Evolutionary conservation across 2,888 invertebrate species (phyloP).

Genomic region (Ditula angustiorana): DNA sequence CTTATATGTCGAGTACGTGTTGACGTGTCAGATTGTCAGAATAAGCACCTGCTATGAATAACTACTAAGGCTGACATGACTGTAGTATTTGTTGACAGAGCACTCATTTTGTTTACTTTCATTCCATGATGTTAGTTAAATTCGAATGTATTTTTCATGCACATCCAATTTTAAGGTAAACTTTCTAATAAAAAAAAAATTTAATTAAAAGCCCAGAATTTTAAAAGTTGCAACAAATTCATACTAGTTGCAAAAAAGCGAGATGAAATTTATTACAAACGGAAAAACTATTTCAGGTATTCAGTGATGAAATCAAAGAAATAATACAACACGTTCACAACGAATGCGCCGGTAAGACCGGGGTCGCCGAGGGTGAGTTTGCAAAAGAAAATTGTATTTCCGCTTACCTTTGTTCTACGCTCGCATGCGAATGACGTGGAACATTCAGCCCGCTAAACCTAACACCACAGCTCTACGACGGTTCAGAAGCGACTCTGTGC

Average conservation of each 20-base stretch:
- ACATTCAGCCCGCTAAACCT: slow-evolving; percentile 67
- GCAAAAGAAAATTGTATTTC: slow-evolving; percentile 71
- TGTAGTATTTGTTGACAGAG: slow-evolving; percentile 11
- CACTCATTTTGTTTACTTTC: neutral
- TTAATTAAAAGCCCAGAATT: no score
- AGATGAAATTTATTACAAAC: slow-evolving; percentile 42
- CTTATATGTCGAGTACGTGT: slow-evolving; percentile 37
- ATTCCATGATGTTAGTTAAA: neutral
- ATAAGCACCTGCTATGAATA: slow-evolving; percentile 37
- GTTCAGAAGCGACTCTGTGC: slow-evolving; percentile 4
- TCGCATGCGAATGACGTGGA: slow-evolving; percentile 70
- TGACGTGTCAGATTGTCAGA: slow-evolving; percentile 35
- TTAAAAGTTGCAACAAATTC: no score
- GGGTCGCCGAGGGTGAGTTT: slow-evolving; percentile 79
- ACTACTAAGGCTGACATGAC: slow-evolving; percentile 4
- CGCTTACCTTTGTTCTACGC: slow-evolving; percentile 71
- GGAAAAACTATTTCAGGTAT: slow-evolving; percentile 69
- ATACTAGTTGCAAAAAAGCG: neutral
- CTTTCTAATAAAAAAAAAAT: neutral
- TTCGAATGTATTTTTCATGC: no score
- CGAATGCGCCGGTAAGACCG: slow-evolving; percentile 78
- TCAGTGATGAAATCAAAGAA: slow-evolving; percentile 82
- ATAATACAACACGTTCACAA: slow-evolving; percentile 81
- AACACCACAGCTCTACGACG: slow-evolving; percentile 44
- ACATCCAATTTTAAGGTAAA: no score